Evolutionary conservation across 2,113 vertebrate genomes (phyloP), one percentile per base, ranked within the genome.

Genomic region (Cinclus cinclus): DNA sequence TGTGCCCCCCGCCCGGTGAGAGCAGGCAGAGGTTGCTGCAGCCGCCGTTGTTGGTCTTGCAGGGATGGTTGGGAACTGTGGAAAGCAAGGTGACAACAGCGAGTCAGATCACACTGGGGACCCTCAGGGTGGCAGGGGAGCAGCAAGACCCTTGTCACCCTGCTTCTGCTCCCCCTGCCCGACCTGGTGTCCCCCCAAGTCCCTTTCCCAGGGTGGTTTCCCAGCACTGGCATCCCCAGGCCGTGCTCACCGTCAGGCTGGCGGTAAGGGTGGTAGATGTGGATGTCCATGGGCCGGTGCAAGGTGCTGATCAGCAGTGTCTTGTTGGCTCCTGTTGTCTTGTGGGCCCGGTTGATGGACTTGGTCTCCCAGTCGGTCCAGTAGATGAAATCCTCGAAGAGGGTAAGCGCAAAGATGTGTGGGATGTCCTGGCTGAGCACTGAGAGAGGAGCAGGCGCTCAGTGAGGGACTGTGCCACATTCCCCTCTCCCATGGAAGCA

Each of bases 301-400:
- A 99, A 96, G 0, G 99, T 99, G 98, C 99, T 99, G 97, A 99
- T 99, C 80, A 99, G 97, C 70, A 99, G 97, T 0, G 98, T 98
- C 91, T 99, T 99, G 97, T 99, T 99, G 96, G 98, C 97, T 6
- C 99, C 99, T 0, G 98, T 98, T 5, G 98, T 98, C 97, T 99
- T 99, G 96, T 99, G 99, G 44, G 99, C 99, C 69, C 99, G 95
- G 98, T 99, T 99, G 95, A 99, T 99, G 89, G 99, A 99, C 91
- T 99, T 99, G 56, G 99, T 99, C 97, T 99, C 99, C 99, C 99
- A 99, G 97, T 99, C 99, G 0, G 99, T 99, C 99, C 99, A 99
- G 98, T 99, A 99, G 82, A 99, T 99, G 55, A 98, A 99, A 93
- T 99, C 99, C 97, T 99, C 99, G 56, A 99, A 99, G 96, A 99